Evolutionary conservation across 1,140 invertebrate species (phyloP).

Genomic region (Cecropterus lyciades): DNA sequence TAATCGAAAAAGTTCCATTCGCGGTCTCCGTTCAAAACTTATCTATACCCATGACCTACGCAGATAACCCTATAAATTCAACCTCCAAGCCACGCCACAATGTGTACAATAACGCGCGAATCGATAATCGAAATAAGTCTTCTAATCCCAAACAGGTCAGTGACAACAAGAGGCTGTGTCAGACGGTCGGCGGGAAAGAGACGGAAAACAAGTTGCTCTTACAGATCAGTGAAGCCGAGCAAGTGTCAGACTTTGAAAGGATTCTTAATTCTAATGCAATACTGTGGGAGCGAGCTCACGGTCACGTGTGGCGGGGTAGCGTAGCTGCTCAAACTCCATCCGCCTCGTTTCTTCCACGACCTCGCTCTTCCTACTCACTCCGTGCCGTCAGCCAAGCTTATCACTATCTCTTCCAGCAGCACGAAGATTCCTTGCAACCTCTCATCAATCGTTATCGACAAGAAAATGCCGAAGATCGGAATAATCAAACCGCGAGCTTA

Average conservation of each 20-base stretch:
- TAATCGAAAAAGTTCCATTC: conserved; percentile 65
- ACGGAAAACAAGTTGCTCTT: conserved; percentile 80
- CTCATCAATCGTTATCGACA: conserved; percentile 66
- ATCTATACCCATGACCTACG: conserved; percentile 74
- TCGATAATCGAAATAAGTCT: conserved; percentile 70
- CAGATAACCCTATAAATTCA: conserved; percentile 64
- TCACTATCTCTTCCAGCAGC: conserved; percentile 73
- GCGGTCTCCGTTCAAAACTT: conserved; percentile 68
- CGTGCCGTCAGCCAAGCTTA: conserved; percentile 75
- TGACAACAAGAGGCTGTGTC: conserved; percentile 72
- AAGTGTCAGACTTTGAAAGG: conserved; percentile 84
- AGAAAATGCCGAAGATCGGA: conserved; percentile 46
- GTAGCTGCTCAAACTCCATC: conserved; percentile 54
- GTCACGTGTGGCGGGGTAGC: conserved; percentile 69
- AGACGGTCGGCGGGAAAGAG: conserved; percentile 67
- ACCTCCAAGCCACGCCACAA: conserved; percentile 59
- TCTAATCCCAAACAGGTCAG: conserved; percentile 78
- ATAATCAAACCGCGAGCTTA: conserved; percentile 52
- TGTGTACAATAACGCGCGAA: conserved; percentile 46
- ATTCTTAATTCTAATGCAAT: conserved; percentile 84
- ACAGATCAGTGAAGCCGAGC: conserved; percentile 83
- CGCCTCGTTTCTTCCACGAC: conserved; percentile 61
- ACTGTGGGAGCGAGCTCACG: conserved; percentile 69
- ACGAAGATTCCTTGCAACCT: conserved; percentile 75
- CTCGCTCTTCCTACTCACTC: conserved; percentile 76